These are phyloP conservation scores for Syrrhaptes paradoxus DNA, from an alignment of 2,113 vertebrate genomes.

Conservation along the genomic window DNA sequence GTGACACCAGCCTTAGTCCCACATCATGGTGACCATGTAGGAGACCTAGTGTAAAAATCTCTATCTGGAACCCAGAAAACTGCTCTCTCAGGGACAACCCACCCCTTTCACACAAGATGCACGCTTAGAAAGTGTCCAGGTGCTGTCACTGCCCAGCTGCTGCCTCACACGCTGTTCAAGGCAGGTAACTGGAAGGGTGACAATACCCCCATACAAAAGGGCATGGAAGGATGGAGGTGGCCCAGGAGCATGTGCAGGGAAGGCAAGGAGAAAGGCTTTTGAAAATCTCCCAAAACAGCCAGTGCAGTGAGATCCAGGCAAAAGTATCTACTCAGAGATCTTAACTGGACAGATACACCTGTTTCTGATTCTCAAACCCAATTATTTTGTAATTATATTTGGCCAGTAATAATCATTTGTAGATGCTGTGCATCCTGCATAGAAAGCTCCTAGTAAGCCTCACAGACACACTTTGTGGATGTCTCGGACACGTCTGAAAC, in stretches of 20 bases:
- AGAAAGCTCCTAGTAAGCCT: neutral
- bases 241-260: neutral
- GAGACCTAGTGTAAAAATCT: neutral
- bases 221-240: neutral
- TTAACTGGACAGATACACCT: neutral
- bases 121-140: rapidly evolving
- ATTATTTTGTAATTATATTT: neutral
- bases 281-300: neutral
- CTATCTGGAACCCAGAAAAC: neutral
- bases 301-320: rapidly evolving
- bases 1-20: neutral
- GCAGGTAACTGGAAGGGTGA: neutral
- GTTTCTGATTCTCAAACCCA: neutral
- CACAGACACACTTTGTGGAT: neutral
- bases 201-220: neutral
- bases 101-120: rapidly evolving
- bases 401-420: neutral
- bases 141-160: neutral
- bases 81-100: neutral
- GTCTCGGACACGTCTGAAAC: neutral
- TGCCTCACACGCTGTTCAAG: neutral
- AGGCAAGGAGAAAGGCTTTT: neutral
- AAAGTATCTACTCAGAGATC: neutral
- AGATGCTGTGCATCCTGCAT: neutral
- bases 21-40: rapidly evolving